phyloP scores from a whole-genome alignment of 2,797 vertebrate genomes.

The Gambelia wislizenii region DNA sequence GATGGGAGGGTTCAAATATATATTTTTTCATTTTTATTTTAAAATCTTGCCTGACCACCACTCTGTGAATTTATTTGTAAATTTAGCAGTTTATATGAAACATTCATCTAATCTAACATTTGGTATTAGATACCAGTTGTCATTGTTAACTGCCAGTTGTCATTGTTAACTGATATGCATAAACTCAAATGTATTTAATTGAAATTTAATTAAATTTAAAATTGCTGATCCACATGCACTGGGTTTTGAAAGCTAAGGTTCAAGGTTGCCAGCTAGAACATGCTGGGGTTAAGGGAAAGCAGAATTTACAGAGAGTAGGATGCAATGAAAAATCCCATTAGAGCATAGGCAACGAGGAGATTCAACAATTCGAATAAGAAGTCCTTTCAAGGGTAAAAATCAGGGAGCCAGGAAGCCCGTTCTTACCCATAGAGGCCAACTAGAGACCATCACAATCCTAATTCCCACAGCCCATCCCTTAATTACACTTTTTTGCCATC shows the following conservation, averaged over 20 bases:
- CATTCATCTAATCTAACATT: constrained; percentile 80
- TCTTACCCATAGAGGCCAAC: not conserved
- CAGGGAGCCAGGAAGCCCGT: no score
- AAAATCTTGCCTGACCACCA: constrained; percentile 74
- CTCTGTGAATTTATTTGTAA: constrained; percentile 80
- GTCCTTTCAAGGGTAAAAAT: not conserved
- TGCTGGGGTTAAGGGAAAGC: constrained; percentile 10
- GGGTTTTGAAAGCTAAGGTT: constrained; percentile 47
- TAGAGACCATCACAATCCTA: not conserved
- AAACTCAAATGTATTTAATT: constrained; percentile 72
- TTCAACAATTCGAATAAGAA: not conserved
- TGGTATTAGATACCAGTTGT: constrained; percentile 83
- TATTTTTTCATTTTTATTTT: constrained; percentile 67
- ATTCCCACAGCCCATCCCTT: not conserved
- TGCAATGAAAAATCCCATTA: not conserved
- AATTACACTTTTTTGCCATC: not conserved
- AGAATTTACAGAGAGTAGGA: constrained; percentile 40
- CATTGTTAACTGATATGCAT: constrained; percentile 83
- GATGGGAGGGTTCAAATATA: constrained; percentile 62
- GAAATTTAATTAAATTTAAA: constrained; percentile 33
- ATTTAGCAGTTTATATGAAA: constrained; percentile 80
- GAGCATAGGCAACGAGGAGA: not conserved
- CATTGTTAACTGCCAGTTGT: constrained; percentile 82
- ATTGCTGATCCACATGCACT: constrained; percentile 69
- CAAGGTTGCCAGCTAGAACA: not conserved